A percentile compares a stretch with the other conserved stretches of the same genome.
These are phyloP conservation scores for Drosophila mercatorum DNA, from an alignment of 2,888 invertebrate genomes.

Conservation along the genomic window DNA sequence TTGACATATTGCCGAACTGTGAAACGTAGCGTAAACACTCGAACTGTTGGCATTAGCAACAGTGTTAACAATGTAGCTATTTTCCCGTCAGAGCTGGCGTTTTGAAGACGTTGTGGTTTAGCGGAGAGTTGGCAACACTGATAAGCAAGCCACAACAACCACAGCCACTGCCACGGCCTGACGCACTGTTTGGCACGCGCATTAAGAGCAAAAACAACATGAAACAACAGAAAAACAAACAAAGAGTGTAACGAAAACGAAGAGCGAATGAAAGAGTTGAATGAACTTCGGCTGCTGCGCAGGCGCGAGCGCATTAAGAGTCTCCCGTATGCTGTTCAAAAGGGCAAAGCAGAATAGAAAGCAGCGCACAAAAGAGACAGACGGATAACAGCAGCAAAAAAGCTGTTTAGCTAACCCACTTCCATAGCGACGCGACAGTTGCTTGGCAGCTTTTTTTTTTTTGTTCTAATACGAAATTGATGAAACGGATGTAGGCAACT, in stretches of 20 bases:
- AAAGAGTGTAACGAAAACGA: conserved; percentile 28
- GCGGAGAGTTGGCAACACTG: no score
- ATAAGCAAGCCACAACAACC: neutral
- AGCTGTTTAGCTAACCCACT: conserved; percentile 61
- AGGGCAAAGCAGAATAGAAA: conserved; percentile 57
- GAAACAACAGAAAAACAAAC: conserved; percentile 29
- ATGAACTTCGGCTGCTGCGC: conserved; percentile 70
- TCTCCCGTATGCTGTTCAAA: conserved; percentile 34
- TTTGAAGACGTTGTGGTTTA: no score
- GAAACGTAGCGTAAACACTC: conserved; percentile 28
- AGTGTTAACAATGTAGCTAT: no score
- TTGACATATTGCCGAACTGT: conserved; percentile 35
- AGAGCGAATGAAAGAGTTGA: conserved; percentile 62
- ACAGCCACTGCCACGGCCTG: conserved; percentile 27
- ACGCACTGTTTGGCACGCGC: conserved; percentile 57
- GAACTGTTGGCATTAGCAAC: conserved; percentile 28
- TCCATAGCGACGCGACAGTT: conserved; percentile 52
- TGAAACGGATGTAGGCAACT: conserved; percentile 63
- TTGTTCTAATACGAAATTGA: conserved; percentile 42
- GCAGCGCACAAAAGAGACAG: conserved; percentile 35
- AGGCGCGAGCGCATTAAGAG: conserved; percentile 52
- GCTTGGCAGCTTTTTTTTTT: conserved; percentile 57
- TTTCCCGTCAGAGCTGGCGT: no score
- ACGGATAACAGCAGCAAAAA: conserved; percentile 52
- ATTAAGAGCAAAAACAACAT: conserved; percentile 33